Conservation (phyloP, 2,113 vertebrate genomes). For the Larimichthys crocea region DNA sequence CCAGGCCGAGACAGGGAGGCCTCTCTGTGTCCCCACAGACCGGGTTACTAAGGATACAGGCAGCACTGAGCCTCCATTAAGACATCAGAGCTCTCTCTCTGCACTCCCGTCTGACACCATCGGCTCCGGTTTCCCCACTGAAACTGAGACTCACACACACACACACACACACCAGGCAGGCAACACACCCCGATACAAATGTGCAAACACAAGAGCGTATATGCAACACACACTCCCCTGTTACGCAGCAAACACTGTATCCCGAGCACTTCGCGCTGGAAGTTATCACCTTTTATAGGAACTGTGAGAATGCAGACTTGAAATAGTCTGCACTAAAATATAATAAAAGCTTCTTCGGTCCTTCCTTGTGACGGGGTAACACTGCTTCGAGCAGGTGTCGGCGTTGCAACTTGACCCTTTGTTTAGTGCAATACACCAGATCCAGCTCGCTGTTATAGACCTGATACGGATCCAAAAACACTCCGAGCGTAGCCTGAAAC, state of each 20-base stretch:
- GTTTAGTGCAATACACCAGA: neutral
- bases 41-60: slow-evolving; percentile 60
- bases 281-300: slow-evolving; percentile 34
- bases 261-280: neutral
- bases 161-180: neutral
- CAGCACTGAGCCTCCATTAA: slow-evolving; percentile 72
- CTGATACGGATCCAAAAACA: neutral
- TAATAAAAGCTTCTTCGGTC: slow-evolving; percentile 13
- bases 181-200: slow-evolving; percentile 39
- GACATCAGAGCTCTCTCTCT: slow-evolving; percentile 68
- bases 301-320: slow-evolving; percentile 25
- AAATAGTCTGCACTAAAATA: slow-evolving; percentile 29
- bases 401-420: neutral
- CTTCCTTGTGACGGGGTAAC: neutral
- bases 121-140: slow-evolving; percentile 73
- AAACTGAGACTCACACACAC: slow-evolving; percentile 62
- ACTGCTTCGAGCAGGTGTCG: slow-evolving; percentile 22
- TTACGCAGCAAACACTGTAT: slow-evolving; percentile 20
- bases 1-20: slow-evolving; percentile 39
- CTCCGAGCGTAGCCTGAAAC: neutral
- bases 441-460: neutral
- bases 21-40: slow-evolving; percentile 56
- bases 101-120: slow-evolving; percentile 61
- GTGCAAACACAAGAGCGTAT: slow-evolving; percentile 25
- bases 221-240: slow-evolving; percentile 23